phyloP scores from a whole-genome alignment of 2,113 vertebrate species.

The Peromyscus maniculatus region DNA sequence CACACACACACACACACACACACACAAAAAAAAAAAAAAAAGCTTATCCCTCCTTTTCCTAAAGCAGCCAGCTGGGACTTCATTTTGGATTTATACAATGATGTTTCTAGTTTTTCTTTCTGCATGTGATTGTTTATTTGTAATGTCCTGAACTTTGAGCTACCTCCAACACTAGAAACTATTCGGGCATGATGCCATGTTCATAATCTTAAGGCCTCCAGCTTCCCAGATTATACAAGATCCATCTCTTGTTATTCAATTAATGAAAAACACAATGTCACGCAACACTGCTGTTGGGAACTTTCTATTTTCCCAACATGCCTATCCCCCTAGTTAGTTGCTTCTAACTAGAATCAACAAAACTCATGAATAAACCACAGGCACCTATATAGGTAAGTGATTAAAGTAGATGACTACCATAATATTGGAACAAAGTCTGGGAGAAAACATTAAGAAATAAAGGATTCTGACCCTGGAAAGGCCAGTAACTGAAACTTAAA shows the following conservation, averaged over 20 bases:
- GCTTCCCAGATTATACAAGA: constrained; percentile 39
- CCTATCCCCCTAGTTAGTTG: constrained; percentile 12
- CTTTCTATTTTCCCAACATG: background rate
- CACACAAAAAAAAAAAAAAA: too few species aligned
- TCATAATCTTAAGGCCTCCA: constrained; percentile 47
- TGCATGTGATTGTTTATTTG: constrained; percentile 45
- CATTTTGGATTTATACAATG: background rate
- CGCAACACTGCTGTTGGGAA: background rate
- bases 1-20: too few species aligned
- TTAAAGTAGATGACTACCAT: background rate
- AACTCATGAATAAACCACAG: constrained; percentile 39
- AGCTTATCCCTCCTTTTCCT: background rate
- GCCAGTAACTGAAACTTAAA: constrained; percentile 36
- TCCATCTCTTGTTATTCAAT: constrained; percentile 63
- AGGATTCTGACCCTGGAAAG: background rate
- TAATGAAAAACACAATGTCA: constrained; percentile 33
- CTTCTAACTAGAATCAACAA: constrained; percentile 48
- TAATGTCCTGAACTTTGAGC: constrained; percentile 23
- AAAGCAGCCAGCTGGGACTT: constrained; percentile 47
- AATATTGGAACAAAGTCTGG: background rate
- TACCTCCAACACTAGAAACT: constrained; percentile 56
- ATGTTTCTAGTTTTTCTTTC: constrained; percentile 35
- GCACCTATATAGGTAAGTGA: background rate
- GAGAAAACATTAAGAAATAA: constrained; percentile 17
- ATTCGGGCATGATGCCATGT: constrained; percentile 7